phyloP scores from a whole-genome alignment of 2,113 vertebrate species.

The Gymnogyps californianus region DNA sequence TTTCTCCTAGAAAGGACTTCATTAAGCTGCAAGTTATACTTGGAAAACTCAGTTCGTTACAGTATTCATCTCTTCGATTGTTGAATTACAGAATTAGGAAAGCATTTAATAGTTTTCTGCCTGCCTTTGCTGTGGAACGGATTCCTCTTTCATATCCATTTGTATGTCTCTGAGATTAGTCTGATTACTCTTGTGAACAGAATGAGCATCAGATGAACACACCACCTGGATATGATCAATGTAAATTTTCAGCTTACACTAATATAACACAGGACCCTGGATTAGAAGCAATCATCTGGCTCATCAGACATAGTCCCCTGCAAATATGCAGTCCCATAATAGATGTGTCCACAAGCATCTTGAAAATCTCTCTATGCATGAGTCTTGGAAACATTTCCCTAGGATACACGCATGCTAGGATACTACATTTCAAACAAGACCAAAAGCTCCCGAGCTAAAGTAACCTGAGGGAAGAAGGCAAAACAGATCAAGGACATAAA shows the following conservation, averaged over 20 bases:
- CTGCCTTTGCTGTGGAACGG: neutral
- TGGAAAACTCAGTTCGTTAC: neutral
- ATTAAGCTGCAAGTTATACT: neutral
- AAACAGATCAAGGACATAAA: neutral
- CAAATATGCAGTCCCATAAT: neutral
- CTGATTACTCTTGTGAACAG: neutral
- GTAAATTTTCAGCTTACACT: neutral
- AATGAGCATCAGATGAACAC: neutral
- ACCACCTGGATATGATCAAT: neutral
- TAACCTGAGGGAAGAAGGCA: neutral
- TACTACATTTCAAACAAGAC: neutral
- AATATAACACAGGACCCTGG: neutral
- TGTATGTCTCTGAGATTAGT: neutral
- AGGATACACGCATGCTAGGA: accelerated
- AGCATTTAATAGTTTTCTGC: neutral
- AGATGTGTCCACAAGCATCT: neutral
- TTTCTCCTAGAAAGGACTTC: neutral
- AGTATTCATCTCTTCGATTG: neutral
- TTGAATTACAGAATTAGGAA: neutral
- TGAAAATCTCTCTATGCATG: neutral
- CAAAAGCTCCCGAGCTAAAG: neutral
- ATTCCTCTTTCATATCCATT: neutral
- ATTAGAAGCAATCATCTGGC: neutral
- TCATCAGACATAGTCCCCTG: neutral
- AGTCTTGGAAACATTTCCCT: neutral